Conservation (phyloP, 2,888 invertebrate species). For the Chaetogeoica ovagalla region DNA sequence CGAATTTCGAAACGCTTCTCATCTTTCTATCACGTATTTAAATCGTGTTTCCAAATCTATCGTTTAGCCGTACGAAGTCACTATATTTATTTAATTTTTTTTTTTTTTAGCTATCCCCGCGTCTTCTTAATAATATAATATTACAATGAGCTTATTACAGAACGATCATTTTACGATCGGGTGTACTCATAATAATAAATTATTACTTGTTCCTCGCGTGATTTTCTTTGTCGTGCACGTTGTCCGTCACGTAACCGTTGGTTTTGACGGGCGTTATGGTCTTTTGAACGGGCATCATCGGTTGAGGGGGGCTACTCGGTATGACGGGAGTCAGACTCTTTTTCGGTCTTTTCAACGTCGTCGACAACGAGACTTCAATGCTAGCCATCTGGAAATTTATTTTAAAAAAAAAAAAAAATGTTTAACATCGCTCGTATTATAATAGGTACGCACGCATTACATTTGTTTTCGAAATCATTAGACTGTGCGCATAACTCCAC, state of each 20-base stretch:
- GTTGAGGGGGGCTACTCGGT: conserved; percentile 27
- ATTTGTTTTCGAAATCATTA: conserved; percentile 7
- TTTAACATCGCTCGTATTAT: not conserved
- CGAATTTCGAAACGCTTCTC: too few species aligned
- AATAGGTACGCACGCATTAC: not conserved
- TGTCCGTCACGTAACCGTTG: conserved; percentile 33
- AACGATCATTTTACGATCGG: not conserved
- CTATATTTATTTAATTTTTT: too few species aligned
- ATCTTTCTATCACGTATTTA: too few species aligned
- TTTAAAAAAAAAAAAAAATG: not conserved
- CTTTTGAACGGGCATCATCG: conserved; percentile 12
- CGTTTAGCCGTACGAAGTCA: too few species aligned
- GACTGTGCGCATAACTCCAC: not conserved
- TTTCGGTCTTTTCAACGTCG: conserved; percentile 63
- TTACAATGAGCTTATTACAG: too few species aligned
- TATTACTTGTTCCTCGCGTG: conserved; percentile 21
- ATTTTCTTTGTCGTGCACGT: conserved; percentile 37
- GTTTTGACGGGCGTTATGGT: conserved; percentile 9
- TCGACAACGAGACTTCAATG: conserved; percentile 77
- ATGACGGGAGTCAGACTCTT: conserved; percentile 49
- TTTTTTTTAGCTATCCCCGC: too few species aligned
- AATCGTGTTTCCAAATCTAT: too few species aligned
- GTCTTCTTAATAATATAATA: too few species aligned
- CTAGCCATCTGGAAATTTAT: conserved; percentile 72
- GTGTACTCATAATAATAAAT: too few species aligned